A percentile compares a stretch with the other conserved stretches of the same genome.
Evolutionary conservation across 2,888 invertebrate species (phyloP).

Genomic region (Synergus umbraculus): DNA sequence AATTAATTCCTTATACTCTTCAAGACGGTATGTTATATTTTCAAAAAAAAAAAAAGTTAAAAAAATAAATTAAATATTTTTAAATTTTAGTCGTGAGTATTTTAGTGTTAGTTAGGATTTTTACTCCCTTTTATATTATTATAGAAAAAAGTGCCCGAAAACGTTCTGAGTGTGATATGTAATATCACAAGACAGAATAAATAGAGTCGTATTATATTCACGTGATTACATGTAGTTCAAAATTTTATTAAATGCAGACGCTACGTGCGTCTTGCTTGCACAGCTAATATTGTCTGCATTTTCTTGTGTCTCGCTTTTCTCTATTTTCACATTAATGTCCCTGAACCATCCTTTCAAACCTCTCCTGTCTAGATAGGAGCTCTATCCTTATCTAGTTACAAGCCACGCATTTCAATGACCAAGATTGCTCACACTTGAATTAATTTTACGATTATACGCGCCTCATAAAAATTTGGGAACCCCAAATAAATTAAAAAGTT

Average conservation of each 20-base stretch:
- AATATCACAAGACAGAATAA: neutral
- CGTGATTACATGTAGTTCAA: neutral
- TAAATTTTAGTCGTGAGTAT: no score
- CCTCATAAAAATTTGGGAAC: neutral
- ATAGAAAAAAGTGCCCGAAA: no score
- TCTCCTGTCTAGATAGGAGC: neutral
- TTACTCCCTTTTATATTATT: neutral
- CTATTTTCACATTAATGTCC: constrained; percentile 21
- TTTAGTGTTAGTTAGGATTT: no score
- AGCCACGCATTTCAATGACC: constrained; percentile 21
- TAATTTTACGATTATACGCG: constrained; percentile 7
- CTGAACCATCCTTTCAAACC: constrained; percentile 18
- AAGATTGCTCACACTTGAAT: constrained; percentile 21
- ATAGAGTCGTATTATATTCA: neutral
- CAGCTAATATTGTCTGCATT: constrained; percentile 24
- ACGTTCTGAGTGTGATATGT: no score
- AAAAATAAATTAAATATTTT: neutral
- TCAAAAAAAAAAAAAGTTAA: no score
- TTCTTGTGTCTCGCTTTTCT: neutral
- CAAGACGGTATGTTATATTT: no score
- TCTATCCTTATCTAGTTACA: constrained; percentile 30
- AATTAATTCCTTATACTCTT: no score
- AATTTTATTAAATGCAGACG: constrained; percentile 12
- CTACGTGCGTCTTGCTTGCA: neutral
- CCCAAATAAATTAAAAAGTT: neutral